Conservation (phyloP, 2,797 vertebrate genomes). For the Sebastiscus tertius region DNA sequence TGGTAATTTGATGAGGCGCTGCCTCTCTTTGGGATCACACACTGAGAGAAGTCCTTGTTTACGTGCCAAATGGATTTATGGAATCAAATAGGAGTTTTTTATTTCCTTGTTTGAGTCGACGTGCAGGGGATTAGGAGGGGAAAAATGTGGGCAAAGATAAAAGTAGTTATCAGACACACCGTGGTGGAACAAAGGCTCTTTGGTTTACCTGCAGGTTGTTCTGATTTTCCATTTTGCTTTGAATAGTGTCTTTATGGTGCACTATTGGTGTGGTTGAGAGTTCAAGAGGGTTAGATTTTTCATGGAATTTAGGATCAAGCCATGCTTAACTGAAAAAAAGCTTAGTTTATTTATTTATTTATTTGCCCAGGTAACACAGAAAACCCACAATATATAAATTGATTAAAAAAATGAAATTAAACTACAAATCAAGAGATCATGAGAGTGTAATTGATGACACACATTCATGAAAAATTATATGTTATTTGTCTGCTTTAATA, state of each 20-base stretch:
- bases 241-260: constrained; percentile 33
- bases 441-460: constrained; percentile 24
- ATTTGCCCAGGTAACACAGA: not conserved
- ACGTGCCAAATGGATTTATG: constrained; percentile 82
- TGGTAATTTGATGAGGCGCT: constrained; percentile 80
- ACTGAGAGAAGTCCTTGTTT: constrained; percentile 83
- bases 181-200: constrained; percentile 66
- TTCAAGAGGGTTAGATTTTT: constrained; percentile 6
- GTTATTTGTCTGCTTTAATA: constrained; percentile 14
- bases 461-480: constrained; percentile 25
- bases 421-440: not conserved
- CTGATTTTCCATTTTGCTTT: constrained; percentile 61
- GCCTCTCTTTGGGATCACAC: constrained; percentile 73
- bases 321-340: not conserved
- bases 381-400: not conserved
- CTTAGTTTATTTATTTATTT: not conserved
- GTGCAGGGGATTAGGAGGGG: constrained; percentile 72
- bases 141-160: constrained; percentile 73
- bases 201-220: constrained; percentile 58
- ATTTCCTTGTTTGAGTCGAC: constrained; percentile 80
- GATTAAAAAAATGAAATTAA: not conserved
- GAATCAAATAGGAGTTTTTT: constrained; percentile 80
- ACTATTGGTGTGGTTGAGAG: constrained; percentile 7
- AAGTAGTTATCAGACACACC: constrained; percentile 70
- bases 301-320: constrained; percentile 13